Evolutionary conservation across 2,888 invertebrate genomes (phyloP).

Genomic region (Cantharis flavilabris): DNA sequence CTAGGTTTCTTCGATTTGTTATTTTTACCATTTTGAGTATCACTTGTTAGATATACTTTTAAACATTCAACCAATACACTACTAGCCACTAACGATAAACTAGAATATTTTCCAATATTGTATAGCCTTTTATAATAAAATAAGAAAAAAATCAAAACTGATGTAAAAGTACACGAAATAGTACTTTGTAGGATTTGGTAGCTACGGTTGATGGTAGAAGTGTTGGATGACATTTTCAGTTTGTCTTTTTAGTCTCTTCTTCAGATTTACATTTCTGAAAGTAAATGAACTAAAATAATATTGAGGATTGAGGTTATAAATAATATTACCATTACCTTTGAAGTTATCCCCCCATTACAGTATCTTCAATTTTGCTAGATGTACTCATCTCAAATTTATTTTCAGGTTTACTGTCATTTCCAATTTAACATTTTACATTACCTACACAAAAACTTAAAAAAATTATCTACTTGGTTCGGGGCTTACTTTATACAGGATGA

Average conservation of each 20-base stretch:
- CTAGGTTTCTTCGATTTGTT: conserved; percentile 41
- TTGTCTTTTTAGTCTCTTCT: background rate
- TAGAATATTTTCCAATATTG: conserved; percentile 3
- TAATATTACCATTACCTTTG: background rate
- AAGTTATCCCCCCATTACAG: background rate
- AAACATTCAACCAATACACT: background rate
- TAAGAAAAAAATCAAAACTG: background rate
- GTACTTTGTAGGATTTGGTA: background rate
- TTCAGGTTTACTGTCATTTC: background rate
- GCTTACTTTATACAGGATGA: background rate
- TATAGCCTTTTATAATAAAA: conserved; percentile 1
- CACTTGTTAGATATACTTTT: background rate
- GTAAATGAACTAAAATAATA: background rate
- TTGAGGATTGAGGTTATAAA: background rate
- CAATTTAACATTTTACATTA: background rate
- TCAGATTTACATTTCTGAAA: background rate
- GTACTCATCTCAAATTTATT: background rate
- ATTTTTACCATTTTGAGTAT: background rate
- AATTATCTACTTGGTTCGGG: background rate
- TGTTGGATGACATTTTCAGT: background rate
- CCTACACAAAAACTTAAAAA: background rate
- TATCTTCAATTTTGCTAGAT: background rate
- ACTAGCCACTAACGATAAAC: background rate
- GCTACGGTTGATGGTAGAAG: background rate
- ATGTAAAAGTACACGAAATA: conserved; percentile 2